Conservation (phyloP, 1,140 invertebrate genomes). For the Brachionus koreanus region DNA sequence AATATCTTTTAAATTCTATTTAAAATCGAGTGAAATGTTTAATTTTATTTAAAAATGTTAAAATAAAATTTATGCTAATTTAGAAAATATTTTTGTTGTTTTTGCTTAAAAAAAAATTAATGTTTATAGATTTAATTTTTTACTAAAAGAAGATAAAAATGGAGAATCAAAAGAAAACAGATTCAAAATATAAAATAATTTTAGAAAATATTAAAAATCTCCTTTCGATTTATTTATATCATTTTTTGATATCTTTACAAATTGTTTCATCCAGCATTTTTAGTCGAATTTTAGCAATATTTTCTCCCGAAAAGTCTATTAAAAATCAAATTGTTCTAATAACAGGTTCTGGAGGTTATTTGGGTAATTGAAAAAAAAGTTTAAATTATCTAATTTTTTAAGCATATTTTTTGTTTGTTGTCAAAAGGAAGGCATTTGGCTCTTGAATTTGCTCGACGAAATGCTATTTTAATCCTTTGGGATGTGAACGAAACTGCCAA, state of each 20-base stretch:
- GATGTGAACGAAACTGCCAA: slow-evolving; percentile 24
- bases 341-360: slow-evolving; percentile 42
- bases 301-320: slow-evolving; percentile 5
- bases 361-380: neutral
- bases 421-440: neutral
- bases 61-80: too few relatives aligned
- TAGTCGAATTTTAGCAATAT: neutral
- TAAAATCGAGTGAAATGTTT: too few relatives aligned
- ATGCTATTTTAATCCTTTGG: slow-evolving; percentile 8
- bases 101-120: too few relatives aligned
- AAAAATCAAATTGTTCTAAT: slow-evolving; percentile 22
- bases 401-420: neutral
- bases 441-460: slow-evolving; percentile 17
- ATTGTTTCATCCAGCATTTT: neutral
- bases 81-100: too few relatives aligned
- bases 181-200: neutral
- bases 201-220: neutral
- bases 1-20: too few relatives aligned
- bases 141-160: too few relatives aligned
- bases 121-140: too few relatives aligned
- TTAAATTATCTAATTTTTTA: neutral
- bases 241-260: neutral
- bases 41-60: too few relatives aligned
- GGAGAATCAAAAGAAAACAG: neutral
- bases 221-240: neutral